Base-by-base conservation (phyloP, 1,140 invertebrate genomes). In the Panagrolaimus sp. region DNA sequence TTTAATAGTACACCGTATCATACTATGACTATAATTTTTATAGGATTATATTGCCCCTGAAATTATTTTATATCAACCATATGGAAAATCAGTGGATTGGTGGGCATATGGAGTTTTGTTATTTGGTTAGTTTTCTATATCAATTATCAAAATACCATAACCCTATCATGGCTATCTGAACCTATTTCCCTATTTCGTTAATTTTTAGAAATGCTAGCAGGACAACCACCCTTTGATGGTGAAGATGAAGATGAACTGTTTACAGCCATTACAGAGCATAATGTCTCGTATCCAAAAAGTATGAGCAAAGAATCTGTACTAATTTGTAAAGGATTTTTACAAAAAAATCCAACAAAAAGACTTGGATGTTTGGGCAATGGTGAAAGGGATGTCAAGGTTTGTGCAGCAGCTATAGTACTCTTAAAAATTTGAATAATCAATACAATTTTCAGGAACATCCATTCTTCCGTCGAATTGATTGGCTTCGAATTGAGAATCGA, bases 181-280 rank as follows among this genome's bases (percentile, higher is more conserved):
- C n/a, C n/a, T n/a, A n/a, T n/a, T n/a, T n/a, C n/a, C n/a, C n/a
- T n/a, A n/a, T n/a, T n/a, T n/a, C n/a, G n/a, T 6, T 44, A 75
- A n/a, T 52, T 77, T 14, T 69, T 69, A 6, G 96, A 98, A 87
- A 98, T 99, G 96, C 85, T 99, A 15, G 94, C 97, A 2, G 95
- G 96, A 15, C 94, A 88, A 84, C 94, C 96, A 44, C 96, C 95
- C 0, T 98, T 98, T 84, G 96, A 99, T 85, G 96, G 96, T 0
- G 96, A 99, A 85, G 96, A 98, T 86, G 96, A 99, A 81, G 96
- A 99, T 84, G 96, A 99, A 84, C 84, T 99, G 24, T 99, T 99
- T 72, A 85, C 84, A 21, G 93, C 95, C 14, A 99, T 98, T 70
- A 98, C 94, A 1, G 95, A 99, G 83, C 94, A 98, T 78, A 96